phyloP scores from a whole-genome alignment of 35 echinoderm and acorn worm genomes.

The Hemicentrotus pulcherrimus region DNA sequence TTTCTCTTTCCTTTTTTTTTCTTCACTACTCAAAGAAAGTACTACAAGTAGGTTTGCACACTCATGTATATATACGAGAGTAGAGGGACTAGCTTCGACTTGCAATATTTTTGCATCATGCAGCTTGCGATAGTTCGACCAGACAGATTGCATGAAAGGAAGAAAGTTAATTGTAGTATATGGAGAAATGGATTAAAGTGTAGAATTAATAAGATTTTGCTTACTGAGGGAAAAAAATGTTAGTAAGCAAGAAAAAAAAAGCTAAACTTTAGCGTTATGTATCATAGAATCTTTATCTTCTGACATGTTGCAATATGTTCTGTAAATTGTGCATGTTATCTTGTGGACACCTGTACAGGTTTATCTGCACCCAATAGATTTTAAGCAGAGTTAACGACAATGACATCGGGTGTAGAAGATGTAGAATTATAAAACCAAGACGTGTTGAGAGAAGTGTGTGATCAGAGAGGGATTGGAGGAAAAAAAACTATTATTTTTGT shows the following conservation, averaged over 20 bases:
- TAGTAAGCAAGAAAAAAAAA: neutral
- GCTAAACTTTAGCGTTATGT: neutral
- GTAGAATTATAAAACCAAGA: neutral
- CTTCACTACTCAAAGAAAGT: neutral
- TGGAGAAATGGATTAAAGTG: neutral
- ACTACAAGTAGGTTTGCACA: neutral
- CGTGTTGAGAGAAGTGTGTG: neutral
- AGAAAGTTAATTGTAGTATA: neutral
- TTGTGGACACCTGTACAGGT: constrained; percentile 3
- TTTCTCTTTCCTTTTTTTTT: neutral
- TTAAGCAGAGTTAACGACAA: neutral
- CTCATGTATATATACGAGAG: neutral
- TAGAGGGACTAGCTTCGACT: neutral
- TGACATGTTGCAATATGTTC: constrained; percentile 4
- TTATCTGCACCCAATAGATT: neutral
- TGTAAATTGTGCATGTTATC: constrained; percentile 13
- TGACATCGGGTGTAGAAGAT: neutral
- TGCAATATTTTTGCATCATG: neutral
- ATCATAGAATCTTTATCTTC: constrained; percentile 12
- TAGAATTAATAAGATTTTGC: neutral
- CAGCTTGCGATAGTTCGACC: neutral
- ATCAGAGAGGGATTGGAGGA: neutral
- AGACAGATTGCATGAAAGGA: neutral
- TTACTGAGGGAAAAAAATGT: neutral
- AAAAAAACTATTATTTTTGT: constrained; percentile 4